Base-by-base conservation (phyloP, 1,140 invertebrate genomes). In the Apocrypta bakeri region DNA sequence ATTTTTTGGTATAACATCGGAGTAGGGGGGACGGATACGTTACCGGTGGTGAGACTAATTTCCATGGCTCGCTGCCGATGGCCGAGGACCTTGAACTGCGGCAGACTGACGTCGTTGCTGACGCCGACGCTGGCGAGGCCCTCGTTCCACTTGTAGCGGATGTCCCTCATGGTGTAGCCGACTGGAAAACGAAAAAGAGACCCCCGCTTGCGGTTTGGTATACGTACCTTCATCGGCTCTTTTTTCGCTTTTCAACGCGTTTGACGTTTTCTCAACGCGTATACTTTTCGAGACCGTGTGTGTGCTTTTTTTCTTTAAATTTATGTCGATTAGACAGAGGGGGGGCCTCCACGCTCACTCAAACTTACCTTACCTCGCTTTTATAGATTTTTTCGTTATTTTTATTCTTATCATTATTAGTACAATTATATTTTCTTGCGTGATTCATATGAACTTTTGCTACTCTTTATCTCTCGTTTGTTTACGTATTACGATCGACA, bases 151-250 rank as follows among this genome's bases (percentile, higher is more conserved):
- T 97, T 97, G 95, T 98, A 98, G 88, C 96, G 95, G 93, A 98
- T 98, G 94, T 98, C 97, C 93, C 96, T 94, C 97, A 98, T 98
- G 91, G 97, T 98, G 95, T 98, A 98, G 93, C 97, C 97, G 95
- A 98, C 97, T 98, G 95, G 92, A 94, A 93, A 95, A 94, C 91
- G 93, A 91, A 93, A 94, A 92, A 94, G 93, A 94, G 90, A 93
- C 92, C 94, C 93, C 93, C 93, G 76, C 71, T 93, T 92, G 93
- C 93, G 93, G 93, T 79, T 94, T 93, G 92, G 92, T 74, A 82
- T 94, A 93, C 93, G 93, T 93, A 94, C 94, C 94, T 94, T 93
- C 77, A 31, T 71, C 69, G 33, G 27, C 27, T n/a, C 31, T 71
- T 31, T 33, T 71, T 71, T 71, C 64, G 71, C 25, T 80, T 71